These are phyloP conservation scores for Pseudorasbora parva DNA, from an alignment of 2,113 vertebrate species.

Conservation along the genomic window DNA sequence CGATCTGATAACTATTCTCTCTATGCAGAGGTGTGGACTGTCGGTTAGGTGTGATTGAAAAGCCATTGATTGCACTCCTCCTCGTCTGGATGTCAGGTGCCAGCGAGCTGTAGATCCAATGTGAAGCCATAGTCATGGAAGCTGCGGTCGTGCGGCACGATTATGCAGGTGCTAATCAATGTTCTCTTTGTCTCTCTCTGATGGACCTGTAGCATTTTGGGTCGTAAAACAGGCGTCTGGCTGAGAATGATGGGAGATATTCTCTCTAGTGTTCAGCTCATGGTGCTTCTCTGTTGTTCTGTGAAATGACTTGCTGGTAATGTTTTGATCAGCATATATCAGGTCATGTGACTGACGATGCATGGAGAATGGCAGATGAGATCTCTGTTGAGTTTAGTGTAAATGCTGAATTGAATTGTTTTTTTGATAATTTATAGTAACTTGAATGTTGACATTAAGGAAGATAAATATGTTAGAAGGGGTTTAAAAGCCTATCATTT, in stretches of 20 bases:
- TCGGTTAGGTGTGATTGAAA: constrained; percentile 48
- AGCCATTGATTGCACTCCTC: constrained; percentile 58
- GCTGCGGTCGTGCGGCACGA: constrained; percentile 30
- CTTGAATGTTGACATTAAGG: constrained; percentile 18
- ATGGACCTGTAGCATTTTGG: constrained; percentile 43
- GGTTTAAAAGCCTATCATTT: background rate
- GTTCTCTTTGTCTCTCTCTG: constrained; percentile 40
- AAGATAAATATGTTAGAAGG: background rate
- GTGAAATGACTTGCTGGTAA: constrained; percentile 5
- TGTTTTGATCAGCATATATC: constrained; percentile 31
- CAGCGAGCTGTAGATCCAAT: constrained; percentile 45
- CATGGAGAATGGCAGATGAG: constrained; percentile 28
- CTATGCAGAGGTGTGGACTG: background rate
- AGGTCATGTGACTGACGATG: constrained; percentile 25
- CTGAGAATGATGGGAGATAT: constrained; percentile 12
- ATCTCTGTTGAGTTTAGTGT: background rate
- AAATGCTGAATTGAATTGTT: background rate
- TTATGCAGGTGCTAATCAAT: constrained; percentile 58
- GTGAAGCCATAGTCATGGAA: constrained; percentile 56
- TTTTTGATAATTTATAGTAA: background rate
- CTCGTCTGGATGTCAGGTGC: constrained; percentile 32
- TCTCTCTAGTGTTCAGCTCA: background rate
- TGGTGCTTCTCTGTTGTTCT: background rate
- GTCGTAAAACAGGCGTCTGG: background rate
- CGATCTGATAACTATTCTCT: constrained; percentile 5